These are phyloP conservation scores for Hafferia zeledoni DNA, from an alignment of 2,797 vertebrate genomes.

Conservation along the genomic window DNA sequence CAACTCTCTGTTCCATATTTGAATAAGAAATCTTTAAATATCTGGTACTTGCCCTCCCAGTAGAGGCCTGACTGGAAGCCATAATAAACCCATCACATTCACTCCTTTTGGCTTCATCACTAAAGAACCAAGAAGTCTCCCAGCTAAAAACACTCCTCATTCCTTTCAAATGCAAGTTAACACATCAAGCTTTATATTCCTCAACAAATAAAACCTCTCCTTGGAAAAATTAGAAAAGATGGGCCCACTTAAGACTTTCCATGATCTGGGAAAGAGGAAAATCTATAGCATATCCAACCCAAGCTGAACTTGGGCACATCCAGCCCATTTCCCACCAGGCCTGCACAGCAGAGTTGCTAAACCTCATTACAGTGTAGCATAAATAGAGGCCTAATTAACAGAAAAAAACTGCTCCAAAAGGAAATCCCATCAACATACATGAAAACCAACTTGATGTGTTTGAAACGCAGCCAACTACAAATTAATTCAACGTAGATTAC, in stretches of 20 bases:
- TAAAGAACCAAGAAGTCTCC: background rate
- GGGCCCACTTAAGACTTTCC: background rate
- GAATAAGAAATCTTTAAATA: background rate
- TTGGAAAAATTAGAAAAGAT: background rate
- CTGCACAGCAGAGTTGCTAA: conserved; percentile 31
- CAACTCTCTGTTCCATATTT: background rate
- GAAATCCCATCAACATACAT: conserved; percentile 61
- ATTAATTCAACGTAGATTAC: conserved; percentile 62
- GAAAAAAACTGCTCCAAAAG: conserved; percentile 44
- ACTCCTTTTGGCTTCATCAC: background rate
- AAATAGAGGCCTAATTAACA: conserved; percentile 58
- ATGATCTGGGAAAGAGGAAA: background rate
- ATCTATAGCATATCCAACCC: background rate
- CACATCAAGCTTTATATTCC: background rate
- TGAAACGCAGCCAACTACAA: conserved; percentile 67
- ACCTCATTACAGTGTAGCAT: conserved; percentile 36
- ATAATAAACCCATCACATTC: background rate
- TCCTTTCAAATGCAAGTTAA: background rate
- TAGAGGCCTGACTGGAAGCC: background rate
- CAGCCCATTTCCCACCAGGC: conserved; percentile 32
- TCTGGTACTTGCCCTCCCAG: background rate
- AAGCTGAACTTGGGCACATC: background rate
- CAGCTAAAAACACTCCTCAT: background rate
- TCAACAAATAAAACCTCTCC: background rate
- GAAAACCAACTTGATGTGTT: conserved; percentile 43